Percentiles rank a stretch among this genome's conserved stretches.
Conservation (phyloP, 2,888 invertebrate species). For the Diarsia brunnea region DNA sequence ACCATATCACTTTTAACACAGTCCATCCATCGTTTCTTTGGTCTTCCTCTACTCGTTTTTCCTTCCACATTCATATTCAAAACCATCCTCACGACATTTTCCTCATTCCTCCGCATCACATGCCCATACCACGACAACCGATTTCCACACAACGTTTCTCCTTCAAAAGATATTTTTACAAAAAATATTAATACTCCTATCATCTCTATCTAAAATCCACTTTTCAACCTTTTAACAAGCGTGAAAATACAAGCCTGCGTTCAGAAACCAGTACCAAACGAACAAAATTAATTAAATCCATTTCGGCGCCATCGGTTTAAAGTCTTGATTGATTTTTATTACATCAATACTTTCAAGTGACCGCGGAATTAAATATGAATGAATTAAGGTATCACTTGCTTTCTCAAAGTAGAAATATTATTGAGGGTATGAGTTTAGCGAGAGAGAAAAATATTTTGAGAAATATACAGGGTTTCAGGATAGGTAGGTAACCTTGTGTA, state of each 20-base stretch:
- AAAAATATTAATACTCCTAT: neutral
- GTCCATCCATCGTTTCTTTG: no score
- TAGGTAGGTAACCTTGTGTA: no score
- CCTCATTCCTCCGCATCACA: no score
- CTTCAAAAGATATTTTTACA: no score
- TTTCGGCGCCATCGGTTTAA: constrained; percentile 60
- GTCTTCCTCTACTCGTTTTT: no score
- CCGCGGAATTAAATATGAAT: constrained; percentile 32
- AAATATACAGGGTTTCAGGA: no score
- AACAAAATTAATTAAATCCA: constrained; percentile 60
- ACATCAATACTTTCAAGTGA: constrained; percentile 50
- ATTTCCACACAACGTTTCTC: no score
- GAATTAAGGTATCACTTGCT: constrained; percentile 13
- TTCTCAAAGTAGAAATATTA: constrained; percentile 26
- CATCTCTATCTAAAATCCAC: neutral
- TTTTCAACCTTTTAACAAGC: constrained; percentile 39
- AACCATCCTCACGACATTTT: no score
- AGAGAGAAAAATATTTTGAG: neutral
- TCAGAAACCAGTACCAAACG: constrained; percentile 28
- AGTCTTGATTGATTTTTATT: constrained; percentile 68
- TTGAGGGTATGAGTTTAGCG: neutral
- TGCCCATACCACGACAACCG: no score
- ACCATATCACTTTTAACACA: no score
- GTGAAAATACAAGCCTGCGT: constrained; percentile 36
- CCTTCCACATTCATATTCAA: no score